Conservation (phyloP, 2,888 invertebrate species). For the Micropterix aruncella region DNA sequence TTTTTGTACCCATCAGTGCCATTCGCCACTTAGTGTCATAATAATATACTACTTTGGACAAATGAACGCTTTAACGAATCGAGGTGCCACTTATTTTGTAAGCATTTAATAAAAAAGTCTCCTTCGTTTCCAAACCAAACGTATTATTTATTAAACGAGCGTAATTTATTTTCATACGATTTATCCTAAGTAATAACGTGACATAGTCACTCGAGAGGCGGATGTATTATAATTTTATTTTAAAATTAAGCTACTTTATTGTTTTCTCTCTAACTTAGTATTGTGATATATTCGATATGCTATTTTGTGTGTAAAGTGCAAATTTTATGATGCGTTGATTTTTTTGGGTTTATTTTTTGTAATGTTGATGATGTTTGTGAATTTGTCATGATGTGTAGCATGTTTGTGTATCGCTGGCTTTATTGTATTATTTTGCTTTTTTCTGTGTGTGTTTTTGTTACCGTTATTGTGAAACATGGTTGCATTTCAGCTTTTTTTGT, state of each 20-base stretch:
- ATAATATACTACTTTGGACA: too few species aligned
- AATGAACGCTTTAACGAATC: too few species aligned
- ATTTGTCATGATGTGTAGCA: not conserved
- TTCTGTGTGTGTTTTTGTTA: not conserved
- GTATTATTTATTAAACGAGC: too few species aligned
- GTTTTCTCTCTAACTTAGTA: not conserved
- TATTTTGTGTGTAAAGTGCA: not conserved
- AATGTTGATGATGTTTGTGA: not conserved
- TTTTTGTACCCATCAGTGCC: too few species aligned
- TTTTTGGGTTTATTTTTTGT: not conserved
- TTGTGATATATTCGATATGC: not conserved
- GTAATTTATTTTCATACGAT: too few species aligned
- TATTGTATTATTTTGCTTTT: not conserved
- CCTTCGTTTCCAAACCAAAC: too few species aligned
- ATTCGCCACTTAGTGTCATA: too few species aligned
- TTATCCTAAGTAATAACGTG: not conserved
- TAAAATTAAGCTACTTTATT: not conserved
- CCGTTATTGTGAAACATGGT: too few species aligned
- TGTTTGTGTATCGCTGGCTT: not conserved
- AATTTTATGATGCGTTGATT: not conserved
- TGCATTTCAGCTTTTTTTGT: not conserved
- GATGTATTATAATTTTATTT: not conserved
- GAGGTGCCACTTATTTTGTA: too few species aligned
- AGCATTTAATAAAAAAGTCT: too few species aligned
- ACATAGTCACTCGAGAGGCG: not conserved